These are phyloP conservation scores for Cryptotis parvus DNA, from an alignment of 2,113 vertebrate genomes.

Conservation along the genomic window DNA sequence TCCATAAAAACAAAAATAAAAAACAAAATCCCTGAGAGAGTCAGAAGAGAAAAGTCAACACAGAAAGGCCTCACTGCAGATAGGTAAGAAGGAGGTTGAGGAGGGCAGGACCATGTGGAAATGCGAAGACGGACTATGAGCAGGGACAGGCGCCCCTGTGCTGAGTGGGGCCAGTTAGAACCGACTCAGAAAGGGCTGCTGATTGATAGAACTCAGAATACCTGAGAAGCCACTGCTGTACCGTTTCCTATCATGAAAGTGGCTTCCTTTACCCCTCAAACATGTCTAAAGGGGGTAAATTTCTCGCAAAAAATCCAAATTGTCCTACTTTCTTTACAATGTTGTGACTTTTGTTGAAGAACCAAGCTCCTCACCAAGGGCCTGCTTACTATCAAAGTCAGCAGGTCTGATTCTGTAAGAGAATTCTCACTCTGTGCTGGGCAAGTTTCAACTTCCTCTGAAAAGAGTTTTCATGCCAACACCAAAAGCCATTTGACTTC, in stretches of 20 bases:
- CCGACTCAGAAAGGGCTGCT: not conserved
- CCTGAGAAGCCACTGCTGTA: not conserved
- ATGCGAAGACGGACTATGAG: rapidly evolving
- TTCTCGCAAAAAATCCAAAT: not conserved
- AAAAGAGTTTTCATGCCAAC: slow-evolving; percentile 56
- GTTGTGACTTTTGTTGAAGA: not conserved
- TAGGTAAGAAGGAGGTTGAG: not conserved
- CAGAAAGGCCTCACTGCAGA: not conserved
- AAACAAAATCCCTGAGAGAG: not conserved
- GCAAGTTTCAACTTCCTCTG: slow-evolving; percentile 65
- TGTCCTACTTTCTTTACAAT: not conserved
- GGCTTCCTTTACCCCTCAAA: not conserved
- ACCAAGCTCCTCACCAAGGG: not conserved
- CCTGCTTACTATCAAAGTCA: not conserved
- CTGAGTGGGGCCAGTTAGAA: not conserved
- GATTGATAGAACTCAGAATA: not conserved
- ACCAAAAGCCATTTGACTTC: slow-evolving; percentile 72
- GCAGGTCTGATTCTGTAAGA: slow-evolving; percentile 5
- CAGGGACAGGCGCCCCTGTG: not conserved
- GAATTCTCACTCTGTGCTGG: slow-evolving; percentile 68
- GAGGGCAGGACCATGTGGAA: no score
- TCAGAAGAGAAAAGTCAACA: not conserved
- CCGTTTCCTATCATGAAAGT: not conserved
- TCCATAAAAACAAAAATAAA: not conserved
- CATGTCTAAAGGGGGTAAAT: not conserved